A percentile compares a stretch with the other conserved stretches of the same genome.
Conservation (phyloP, 2,113 vertebrate genomes). For the Semnopithecus entellus region DNA sequence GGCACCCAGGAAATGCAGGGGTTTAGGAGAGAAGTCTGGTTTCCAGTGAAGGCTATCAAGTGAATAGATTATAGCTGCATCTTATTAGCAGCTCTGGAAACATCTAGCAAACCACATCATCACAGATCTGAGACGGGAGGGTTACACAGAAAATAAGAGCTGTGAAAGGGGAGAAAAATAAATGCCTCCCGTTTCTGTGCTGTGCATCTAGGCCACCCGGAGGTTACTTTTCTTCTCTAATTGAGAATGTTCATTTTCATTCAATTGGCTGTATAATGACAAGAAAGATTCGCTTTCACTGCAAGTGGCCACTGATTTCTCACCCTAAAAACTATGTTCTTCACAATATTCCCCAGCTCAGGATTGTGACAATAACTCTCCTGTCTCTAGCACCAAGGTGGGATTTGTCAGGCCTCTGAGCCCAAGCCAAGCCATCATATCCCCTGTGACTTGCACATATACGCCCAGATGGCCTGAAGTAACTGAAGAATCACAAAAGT, state of each 20-base stretch:
- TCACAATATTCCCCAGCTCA: not conserved
- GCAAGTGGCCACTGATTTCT: not conserved
- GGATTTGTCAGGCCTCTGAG: not conserved
- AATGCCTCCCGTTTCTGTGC: not conserved
- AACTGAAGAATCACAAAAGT: no score
- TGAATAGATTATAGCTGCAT: conserved; percentile 73
- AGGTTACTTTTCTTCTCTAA: not conserved
- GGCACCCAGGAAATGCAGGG: not conserved
- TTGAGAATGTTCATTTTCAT: not conserved
- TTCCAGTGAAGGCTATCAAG: not conserved
- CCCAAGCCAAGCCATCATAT: no score
- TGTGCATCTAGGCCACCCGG: conserved; percentile 46
- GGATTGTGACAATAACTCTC: not conserved
- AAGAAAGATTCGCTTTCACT: not conserved
- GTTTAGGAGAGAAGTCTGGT: not conserved
- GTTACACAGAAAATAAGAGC: conserved; percentile 46
- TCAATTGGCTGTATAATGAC: not conserved
- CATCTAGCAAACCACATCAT: conserved; percentile 59
- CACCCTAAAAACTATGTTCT: not conserved
- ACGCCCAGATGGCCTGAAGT: no score
- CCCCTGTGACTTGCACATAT: no score
- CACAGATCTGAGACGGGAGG: conserved; percentile 34
- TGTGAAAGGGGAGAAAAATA: conserved; percentile 44
- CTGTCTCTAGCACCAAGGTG: not conserved
- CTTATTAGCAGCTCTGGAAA: conserved; percentile 73